Evolutionary conservation across 2,113 vertebrate species (phyloP).

Genomic region (Sminthopsis crassicaudata): DNA sequence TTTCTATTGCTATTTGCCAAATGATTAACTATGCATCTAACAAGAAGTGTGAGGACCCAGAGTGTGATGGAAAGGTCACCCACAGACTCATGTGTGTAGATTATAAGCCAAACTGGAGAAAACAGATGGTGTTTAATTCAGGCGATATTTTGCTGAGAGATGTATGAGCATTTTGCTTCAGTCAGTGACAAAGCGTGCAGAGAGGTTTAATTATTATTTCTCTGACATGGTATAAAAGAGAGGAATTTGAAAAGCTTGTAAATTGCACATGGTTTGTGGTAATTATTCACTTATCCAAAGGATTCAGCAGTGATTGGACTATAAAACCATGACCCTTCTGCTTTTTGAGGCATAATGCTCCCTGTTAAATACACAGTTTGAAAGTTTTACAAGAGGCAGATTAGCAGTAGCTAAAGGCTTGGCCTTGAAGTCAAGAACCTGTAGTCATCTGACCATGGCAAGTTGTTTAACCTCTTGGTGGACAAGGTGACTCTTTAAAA

Average conservation of each 20-base stretch:
- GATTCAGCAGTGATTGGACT: not conserved
- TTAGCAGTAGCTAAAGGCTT: not conserved
- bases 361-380: not conserved
- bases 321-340: not conserved
- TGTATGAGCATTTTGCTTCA: conserved; percentile 15
- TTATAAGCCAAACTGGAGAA: conserved; percentile 11
- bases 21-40: not conserved
- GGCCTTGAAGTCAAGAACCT: not conserved
- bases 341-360: not conserved
- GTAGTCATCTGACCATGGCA: not conserved
- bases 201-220: not conserved
- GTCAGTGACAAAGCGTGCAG: not conserved
- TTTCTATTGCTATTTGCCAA: conserved; percentile 5
- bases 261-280: not conserved
- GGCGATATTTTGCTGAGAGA: conserved; percentile 8
- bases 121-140: conserved; percentile 13
- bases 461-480: not conserved
- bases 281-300: conserved; percentile 2
- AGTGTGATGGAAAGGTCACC: conserved; percentile 25
- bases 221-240: not conserved
- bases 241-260: conserved; percentile 1
- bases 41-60: conserved; percentile 24
- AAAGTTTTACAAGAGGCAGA: not conserved
- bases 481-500: not conserved
- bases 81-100: not conserved